Evolutionary conservation across 2,113 vertebrate genomes (phyloP).

Genomic region (Cyprinus carpio): DNA sequence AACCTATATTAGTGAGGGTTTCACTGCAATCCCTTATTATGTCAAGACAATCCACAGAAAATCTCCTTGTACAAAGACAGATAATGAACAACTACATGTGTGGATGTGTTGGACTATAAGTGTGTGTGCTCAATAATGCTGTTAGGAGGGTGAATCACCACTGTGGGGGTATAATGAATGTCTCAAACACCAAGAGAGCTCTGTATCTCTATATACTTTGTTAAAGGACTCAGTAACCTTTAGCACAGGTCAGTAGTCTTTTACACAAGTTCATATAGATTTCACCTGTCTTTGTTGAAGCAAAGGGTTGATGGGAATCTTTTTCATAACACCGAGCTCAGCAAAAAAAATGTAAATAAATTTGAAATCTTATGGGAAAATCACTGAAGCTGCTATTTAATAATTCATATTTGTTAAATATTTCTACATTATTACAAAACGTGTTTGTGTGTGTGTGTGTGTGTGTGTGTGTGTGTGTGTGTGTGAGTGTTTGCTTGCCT

Average conservation of each 20-base stretch:
- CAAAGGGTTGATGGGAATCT: not conserved
- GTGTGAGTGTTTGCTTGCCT: not conserved
- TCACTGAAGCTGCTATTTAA: not conserved
- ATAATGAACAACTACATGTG: slow-evolving; percentile 36
- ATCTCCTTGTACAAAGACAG: slow-evolving; percentile 34
- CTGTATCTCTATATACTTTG: not conserved
- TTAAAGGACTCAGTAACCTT: slow-evolving; percentile 19
- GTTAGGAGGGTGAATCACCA: slow-evolving; percentile 6
- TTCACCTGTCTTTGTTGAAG: not conserved
- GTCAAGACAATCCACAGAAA: slow-evolving; percentile 37
- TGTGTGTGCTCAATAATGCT: slow-evolving; percentile 3
- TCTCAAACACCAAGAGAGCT: slow-evolving; percentile 36
- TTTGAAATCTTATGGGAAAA: not conserved
- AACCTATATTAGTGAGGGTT: not conserved
- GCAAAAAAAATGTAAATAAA: not conserved
- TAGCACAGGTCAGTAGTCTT: not conserved
- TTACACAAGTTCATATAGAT: not conserved
- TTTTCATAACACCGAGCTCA: not conserved
- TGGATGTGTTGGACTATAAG: slow-evolving; percentile 22
- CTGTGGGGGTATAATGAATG: not conserved
- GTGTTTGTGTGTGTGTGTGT: not conserved
- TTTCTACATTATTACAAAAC: not conserved
- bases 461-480: too few species aligned
- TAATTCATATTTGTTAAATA: not conserved
- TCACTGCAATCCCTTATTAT: slow-evolving; percentile 16